Conservation (phyloP, 2,888 invertebrate species). For the Mayetiola destructor region DNA sequence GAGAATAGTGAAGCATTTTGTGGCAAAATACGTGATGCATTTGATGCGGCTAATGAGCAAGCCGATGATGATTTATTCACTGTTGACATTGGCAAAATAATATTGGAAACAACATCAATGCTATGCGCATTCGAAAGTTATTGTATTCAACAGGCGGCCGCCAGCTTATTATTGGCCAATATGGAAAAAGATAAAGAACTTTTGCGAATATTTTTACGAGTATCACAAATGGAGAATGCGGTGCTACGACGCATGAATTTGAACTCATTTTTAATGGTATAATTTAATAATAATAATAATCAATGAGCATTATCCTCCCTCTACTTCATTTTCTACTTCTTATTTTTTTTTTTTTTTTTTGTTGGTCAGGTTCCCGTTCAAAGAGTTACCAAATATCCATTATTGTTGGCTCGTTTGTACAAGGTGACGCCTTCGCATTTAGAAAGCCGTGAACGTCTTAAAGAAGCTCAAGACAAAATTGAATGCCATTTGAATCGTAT, state of each 20-base stretch:
- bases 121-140: conserved; percentile 89
- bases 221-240: conserved; percentile 93
- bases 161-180: conserved; percentile 73
- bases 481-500: conserved; percentile 88
- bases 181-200: conserved; percentile 91
- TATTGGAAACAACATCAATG: conserved; percentile 77
- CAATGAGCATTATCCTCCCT: background rate
- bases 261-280: conserved; percentile 93
- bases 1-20: conserved; percentile 76
- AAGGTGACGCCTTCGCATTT: conserved; percentile 80
- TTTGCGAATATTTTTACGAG: conserved; percentile 81
- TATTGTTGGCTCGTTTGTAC: conserved; percentile 74
- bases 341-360: background rate
- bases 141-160: conserved; percentile 83
- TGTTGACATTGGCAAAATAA: conserved; percentile 68
- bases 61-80: conserved; percentile 71
- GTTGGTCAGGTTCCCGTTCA: conserved; percentile 71
- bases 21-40: conserved; percentile 69
- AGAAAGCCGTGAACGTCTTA: conserved; percentile 67
- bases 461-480: conserved; percentile 80
- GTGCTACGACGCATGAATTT: conserved; percentile 87
- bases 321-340: background rate
- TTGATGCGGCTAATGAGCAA: conserved; percentile 72
- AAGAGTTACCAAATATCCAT: conserved; percentile 90
- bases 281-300: background rate